phyloP scores from a whole-genome alignment of 2,113 vertebrate genomes.

The Pelecanoides urinatrix region DNA sequence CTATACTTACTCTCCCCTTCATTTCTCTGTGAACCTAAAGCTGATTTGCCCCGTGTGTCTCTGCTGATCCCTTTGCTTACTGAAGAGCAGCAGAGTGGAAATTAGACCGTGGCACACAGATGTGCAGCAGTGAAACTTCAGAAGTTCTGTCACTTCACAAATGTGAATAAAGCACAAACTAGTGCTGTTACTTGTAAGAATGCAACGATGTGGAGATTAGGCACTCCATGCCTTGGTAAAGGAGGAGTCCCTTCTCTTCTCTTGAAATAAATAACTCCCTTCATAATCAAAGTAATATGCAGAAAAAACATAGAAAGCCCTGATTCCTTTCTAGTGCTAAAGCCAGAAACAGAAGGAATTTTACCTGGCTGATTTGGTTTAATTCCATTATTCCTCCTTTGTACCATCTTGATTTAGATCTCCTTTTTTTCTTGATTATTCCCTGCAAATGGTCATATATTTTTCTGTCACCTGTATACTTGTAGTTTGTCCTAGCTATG shows the following conservation, averaged over 20 bases:
- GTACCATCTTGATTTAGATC: not conserved
- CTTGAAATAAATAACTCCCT: not conserved
- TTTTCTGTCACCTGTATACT: not conserved
- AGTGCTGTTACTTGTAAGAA: not conserved
- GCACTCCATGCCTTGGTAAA: accelerated
- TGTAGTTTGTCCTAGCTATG: conserved; percentile 37
- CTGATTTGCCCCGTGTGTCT: not conserved
- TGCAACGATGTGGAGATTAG: not conserved
- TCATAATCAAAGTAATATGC: not conserved
- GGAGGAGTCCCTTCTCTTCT: not conserved
- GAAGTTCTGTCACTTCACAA: not conserved
- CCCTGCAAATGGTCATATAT: not conserved
- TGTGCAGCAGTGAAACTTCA: not conserved
- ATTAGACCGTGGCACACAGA: not conserved
- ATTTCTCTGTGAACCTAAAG: not conserved
- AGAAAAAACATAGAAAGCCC: not conserved
- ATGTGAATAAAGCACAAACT: not conserved
- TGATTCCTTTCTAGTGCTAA: not conserved
- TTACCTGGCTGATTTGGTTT: not conserved
- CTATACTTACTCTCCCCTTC: not conserved
- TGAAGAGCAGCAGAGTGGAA: not conserved
- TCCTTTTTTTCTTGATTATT: not conserved
- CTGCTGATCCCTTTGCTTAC: not conserved
- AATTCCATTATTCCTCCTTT: not conserved
- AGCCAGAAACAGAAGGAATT: not conserved